phyloP scores from a whole-genome alignment of 1,140 invertebrate species.

The Drosophila micromelanica region DNA sequence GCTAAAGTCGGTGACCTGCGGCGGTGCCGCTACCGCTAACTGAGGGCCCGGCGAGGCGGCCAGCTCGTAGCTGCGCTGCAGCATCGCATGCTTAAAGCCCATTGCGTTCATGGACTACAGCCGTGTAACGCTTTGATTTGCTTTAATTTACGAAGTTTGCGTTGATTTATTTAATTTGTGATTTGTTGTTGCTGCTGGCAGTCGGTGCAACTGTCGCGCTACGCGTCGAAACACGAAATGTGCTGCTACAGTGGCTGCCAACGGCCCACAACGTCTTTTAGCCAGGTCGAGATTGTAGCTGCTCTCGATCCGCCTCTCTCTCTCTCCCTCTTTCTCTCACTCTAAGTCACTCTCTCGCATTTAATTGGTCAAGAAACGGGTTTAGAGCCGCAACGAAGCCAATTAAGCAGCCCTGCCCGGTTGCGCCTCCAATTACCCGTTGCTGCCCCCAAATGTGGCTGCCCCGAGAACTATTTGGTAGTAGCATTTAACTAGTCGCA shows the following conservation, averaged over 20 bases:
- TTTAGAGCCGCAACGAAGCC: slow-evolving; percentile 40
- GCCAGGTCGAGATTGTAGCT: slow-evolving; percentile 42
- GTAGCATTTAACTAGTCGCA: slow-evolving; percentile 82
- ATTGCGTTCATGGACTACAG: slow-evolving; percentile 60
- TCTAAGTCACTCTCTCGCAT: slow-evolving; percentile 31
- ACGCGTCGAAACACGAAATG: slow-evolving; percentile 78
- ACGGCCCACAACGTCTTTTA: slow-evolving; percentile 61
- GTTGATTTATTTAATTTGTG: no score
- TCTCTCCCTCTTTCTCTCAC: background rate
- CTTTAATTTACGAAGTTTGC: no score
- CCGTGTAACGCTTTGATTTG: background rate
- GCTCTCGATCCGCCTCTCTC: background rate
- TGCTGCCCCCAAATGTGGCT: slow-evolving; percentile 6
- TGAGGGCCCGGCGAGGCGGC: slow-evolving; percentile 55
- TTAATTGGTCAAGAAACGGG: slow-evolving; percentile 78
- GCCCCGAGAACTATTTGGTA: slow-evolving; percentile 73
- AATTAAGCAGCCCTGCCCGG: slow-evolving; percentile 44
- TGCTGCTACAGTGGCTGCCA: slow-evolving; percentile 45
- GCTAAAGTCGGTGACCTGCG: slow-evolving; percentile 78
- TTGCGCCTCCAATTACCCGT: slow-evolving; percentile 62
- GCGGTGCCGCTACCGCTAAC: slow-evolving; percentile 29
- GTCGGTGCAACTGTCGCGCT: slow-evolving; percentile 69
- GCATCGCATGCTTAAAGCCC: slow-evolving; percentile 80
- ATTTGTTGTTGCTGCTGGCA: no score
- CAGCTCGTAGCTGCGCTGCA: slow-evolving; percentile 75